These are phyloP conservation scores for Ochotona princeps DNA, from an alignment of 2,113 vertebrate genomes.

Conservation along the genomic window DNA sequence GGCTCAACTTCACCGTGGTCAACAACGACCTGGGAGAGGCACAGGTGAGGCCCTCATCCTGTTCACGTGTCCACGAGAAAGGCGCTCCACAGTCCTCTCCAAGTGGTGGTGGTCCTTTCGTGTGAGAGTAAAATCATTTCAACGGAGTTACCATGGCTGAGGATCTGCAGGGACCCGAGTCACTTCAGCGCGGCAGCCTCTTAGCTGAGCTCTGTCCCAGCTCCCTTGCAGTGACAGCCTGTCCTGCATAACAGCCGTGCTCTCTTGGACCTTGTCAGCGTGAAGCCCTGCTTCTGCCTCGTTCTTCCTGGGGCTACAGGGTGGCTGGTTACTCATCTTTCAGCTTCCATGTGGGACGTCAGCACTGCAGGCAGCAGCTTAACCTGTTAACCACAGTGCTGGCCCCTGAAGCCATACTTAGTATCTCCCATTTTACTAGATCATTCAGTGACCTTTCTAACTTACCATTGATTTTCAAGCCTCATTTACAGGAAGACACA, in stretches of 20 bases:
- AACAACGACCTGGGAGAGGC: slow-evolving; percentile 99
- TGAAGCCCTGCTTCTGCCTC: no score
- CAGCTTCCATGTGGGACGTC: no score
- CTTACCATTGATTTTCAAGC: not conserved
- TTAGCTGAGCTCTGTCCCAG: fast-evolving
- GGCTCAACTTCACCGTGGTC: slow-evolving; percentile 98
- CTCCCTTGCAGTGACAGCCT: fast-evolving
- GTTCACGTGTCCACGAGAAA: no score
- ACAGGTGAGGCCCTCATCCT: slow-evolving; percentile 86
- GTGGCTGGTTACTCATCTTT: no score
- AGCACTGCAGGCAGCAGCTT: no score
- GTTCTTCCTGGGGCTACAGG: no score
- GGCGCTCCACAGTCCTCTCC: not conserved
- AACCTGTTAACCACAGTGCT: no score
- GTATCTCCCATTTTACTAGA: not conserved
- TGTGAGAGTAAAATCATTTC: not conserved
- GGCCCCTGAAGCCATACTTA: not conserved
- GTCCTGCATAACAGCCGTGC: not conserved
- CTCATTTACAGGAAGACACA: not conserved
- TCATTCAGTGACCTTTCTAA: not conserved
- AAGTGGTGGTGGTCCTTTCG: not conserved
- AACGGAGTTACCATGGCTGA: fast-evolving
- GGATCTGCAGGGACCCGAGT: not conserved
- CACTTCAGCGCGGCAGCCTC: not conserved
- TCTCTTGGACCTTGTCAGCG: not conserved